Percentiles rank a stretch among this genome's conserved stretches.
phyloP scores from a whole-genome alignment of 1,140 invertebrate species.

The Penaeus indicus region DNA sequence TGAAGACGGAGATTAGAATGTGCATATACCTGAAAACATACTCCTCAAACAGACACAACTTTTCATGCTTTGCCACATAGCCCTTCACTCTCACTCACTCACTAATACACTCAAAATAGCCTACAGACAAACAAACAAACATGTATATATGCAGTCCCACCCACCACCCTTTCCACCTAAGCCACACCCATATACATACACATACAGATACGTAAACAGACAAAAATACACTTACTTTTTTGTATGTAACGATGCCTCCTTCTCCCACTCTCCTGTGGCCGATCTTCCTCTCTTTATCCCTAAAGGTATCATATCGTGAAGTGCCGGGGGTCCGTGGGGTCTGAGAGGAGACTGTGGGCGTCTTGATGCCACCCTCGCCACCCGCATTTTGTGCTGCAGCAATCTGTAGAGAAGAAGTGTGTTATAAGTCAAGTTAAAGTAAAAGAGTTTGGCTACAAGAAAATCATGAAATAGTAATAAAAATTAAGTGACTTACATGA shows the following conservation, averaged over 20 bases:
- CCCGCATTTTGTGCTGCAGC: constrained; percentile 56
- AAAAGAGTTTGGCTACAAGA: background rate
- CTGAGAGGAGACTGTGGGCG: constrained; percentile 33
- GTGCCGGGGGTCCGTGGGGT: constrained; percentile 52
- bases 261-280: constrained; percentile 95
- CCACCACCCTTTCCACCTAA: background rate
- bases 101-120: background rate
- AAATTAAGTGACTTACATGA: no score
- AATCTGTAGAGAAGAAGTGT: constrained; percentile 41
- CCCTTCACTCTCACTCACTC: background rate
- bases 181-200: background rate
- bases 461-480: no score
- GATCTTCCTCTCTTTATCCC: constrained; percentile 88
- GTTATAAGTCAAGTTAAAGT: background rate
- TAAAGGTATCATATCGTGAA: constrained; percentile 75
- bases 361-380: constrained; percentile 52
- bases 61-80: background rate
- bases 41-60: background rate
- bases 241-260: constrained; percentile 96
- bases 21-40: background rate
- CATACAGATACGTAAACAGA: background rate
- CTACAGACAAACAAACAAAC: background rate
- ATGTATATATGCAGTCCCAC: background rate
- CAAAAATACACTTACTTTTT: constrained; percentile 78
- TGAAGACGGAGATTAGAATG: constrained; percentile 18